Percentiles rank a stretch among this genome's conserved stretches.
phyloP scores from a whole-genome alignment of 2,797 vertebrate species.

The Helarctos malayanus region DNA sequence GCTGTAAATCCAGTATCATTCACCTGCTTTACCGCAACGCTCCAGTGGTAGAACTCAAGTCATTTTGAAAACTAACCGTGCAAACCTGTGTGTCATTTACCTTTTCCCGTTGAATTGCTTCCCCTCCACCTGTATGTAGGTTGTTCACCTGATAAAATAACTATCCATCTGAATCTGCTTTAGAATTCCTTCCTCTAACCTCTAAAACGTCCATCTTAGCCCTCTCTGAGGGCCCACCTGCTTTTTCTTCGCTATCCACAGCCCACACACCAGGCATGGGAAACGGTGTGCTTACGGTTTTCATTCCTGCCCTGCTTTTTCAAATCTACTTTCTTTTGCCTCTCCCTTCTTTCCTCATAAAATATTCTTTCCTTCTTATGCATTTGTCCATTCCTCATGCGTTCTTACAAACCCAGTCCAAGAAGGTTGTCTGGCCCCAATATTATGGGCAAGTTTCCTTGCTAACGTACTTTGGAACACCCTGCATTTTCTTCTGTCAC shows the following conservation, averaged over 20 bases:
- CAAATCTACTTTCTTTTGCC: background rate
- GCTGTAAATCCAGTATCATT: background rate
- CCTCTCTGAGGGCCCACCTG: background rate
- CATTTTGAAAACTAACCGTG: background rate
- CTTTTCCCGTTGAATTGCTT: background rate
- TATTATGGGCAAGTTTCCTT: background rate
- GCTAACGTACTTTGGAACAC: background rate
- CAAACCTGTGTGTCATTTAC: background rate
- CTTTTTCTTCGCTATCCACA: background rate
- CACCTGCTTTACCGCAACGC: background rate
- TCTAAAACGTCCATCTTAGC: background rate
- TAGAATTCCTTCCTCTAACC: background rate
- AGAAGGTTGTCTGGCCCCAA: background rate
- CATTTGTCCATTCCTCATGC: background rate
- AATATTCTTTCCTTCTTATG: background rate
- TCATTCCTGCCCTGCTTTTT: background rate
- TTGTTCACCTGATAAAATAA: background rate
- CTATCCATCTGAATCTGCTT: background rate
- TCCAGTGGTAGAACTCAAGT: background rate
- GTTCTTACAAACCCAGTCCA: background rate
- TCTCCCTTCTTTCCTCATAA: background rate
- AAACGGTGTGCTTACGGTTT: background rate
- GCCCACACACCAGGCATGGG: background rate
- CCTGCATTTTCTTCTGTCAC: background rate
- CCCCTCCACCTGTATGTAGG: background rate